Evolutionary conservation across 2,797 vertebrate species (phyloP).

Genomic region (Thalassophryne amazonica): DNA sequence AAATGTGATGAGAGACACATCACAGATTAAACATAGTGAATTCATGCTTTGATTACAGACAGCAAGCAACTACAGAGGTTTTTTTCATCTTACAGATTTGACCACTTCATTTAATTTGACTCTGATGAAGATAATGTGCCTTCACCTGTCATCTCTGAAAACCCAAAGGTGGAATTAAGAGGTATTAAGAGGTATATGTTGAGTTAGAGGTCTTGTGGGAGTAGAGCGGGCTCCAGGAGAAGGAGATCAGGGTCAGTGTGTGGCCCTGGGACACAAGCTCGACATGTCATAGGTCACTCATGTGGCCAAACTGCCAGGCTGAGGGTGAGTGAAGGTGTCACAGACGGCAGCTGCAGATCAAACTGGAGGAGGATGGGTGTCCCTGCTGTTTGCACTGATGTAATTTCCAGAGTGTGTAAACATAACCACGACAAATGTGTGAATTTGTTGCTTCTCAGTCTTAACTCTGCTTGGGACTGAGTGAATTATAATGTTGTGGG

Average conservation of each 20-base stretch:
- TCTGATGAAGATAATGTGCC: too few relatives aligned
- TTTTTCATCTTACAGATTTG: constrained; percentile 6
- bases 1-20: too few relatives aligned
- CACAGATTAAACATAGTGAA: too few relatives aligned
- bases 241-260: constrained; percentile 44
- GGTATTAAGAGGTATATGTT: constrained; percentile 11
- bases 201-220: constrained; percentile 19
- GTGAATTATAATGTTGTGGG: constrained; percentile 35
- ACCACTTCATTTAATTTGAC: constrained; percentile 34
- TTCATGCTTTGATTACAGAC: too few relatives aligned
- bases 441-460: constrained; percentile 7
- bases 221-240: constrained; percentile 24
- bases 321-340: constrained; percentile 37
- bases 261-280: constrained; percentile 7
- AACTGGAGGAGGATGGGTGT: constrained; percentile 17
- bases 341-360: constrained; percentile 43
- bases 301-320: background rate
- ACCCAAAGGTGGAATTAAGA: too few relatives aligned
- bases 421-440: too few relatives aligned
- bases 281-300: constrained; percentile 19
- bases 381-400: constrained; percentile 8
- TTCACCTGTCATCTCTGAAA: too few relatives aligned
- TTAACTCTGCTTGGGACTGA: constrained; percentile 13
- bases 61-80: too few relatives aligned
- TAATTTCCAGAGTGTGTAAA: too few relatives aligned